phyloP scores from a whole-genome alignment of 2,113 vertebrate species.

The Lamprotornis superbus region DNA sequence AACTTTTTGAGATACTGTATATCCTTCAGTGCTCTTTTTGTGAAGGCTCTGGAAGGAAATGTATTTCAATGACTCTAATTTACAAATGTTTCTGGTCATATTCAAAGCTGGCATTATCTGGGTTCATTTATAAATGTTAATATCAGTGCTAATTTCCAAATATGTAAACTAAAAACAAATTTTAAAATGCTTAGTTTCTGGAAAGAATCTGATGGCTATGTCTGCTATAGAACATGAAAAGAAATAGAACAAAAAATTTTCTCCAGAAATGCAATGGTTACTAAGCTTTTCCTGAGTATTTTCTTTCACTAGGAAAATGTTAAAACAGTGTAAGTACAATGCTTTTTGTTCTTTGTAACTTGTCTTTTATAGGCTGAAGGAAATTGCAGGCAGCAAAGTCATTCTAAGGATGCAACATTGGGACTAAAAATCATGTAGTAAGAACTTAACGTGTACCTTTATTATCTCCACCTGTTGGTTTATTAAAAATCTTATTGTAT shows the following conservation, averaged over 20 bases:
- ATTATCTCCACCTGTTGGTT: constrained; percentile 20
- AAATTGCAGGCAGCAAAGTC: not conserved
- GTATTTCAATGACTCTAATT: not conserved
- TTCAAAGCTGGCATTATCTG: not conserved
- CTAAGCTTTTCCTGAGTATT: not conserved
- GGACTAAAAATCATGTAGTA: not conserved
- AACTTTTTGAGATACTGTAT: not conserved
- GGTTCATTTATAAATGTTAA: not conserved
- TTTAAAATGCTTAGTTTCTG: not conserved
- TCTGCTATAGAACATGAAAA: not conserved
- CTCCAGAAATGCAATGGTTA: not conserved
- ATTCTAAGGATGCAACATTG: not conserved
- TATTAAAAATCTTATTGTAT: constrained; percentile 19
- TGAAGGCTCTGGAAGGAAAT: not conserved
- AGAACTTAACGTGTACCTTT: not conserved
- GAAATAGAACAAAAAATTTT: not conserved
- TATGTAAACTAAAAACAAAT: not conserved
- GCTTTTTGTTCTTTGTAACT: not conserved
- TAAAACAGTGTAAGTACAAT: not conserved
- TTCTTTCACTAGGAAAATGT: not conserved
- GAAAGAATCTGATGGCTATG: not conserved
- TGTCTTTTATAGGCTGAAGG: not conserved
- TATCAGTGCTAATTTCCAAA: not conserved
- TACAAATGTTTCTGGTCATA: not conserved
- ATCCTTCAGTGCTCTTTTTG: not conserved